These are phyloP conservation scores for Scaeva pyrastri DNA, from an alignment of 2,888 invertebrate genomes.

Conservation along the genomic window DNA sequence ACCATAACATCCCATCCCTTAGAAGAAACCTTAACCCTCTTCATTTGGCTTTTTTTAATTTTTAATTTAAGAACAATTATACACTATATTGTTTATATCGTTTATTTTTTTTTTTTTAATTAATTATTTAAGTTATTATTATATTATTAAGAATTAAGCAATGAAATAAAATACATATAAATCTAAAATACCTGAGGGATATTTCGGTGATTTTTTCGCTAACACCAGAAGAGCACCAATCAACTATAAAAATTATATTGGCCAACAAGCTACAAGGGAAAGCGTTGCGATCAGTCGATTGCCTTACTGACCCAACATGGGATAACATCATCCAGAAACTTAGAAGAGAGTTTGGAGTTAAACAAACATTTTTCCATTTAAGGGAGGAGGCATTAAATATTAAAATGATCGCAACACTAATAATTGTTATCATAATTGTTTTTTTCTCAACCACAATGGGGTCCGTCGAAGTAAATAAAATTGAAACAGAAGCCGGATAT, in stretches of 20 bases:
- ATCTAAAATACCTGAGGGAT: conserved; percentile 37
- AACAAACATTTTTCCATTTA: conserved; percentile 1
- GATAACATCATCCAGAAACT: background rate
- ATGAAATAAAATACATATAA: background rate
- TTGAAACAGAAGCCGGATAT: conserved; percentile 11
- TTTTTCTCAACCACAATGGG: no score
- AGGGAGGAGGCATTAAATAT: conserved; percentile 6
- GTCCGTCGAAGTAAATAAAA: no score
- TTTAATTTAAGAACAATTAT: background rate
- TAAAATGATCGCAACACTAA: background rate
- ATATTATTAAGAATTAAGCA: background rate
- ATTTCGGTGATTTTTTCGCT: conserved; percentile 14
- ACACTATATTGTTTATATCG: background rate
- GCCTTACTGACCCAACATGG: conserved; percentile 1
- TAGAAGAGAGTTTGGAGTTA: conserved; percentile 9
- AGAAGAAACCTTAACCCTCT: no score
- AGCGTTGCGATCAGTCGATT: conserved; percentile 11
- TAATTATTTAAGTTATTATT: background rate
- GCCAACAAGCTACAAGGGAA: conserved; percentile 29
- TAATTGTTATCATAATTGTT: conserved; percentile 1
- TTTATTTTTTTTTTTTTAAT: no score
- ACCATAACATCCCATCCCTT: no score
- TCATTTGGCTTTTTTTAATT: no score
- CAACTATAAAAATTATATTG: conserved; percentile 18
- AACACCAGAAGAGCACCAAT: conserved; percentile 8